Evolutionary conservation across 1,140 invertebrate genomes (phyloP), one percentile per base, ranked within the genome.

Genomic region (Phenacoccus solenopsis): DNA sequence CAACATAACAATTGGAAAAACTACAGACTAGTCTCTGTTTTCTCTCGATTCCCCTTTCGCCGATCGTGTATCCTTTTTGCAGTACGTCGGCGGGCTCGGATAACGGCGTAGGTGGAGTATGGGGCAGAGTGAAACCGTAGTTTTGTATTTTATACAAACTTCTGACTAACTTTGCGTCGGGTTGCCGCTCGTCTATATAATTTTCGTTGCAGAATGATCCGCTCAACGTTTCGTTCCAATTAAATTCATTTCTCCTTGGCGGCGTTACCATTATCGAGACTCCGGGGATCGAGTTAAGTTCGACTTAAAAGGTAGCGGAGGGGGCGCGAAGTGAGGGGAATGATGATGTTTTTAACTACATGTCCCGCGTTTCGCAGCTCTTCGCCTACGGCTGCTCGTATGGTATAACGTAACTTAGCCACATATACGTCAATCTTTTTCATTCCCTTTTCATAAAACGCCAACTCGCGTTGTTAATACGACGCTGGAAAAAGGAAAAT

Each of bases 121-220:
- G 30, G n/a, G 20, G 38, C 13, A 49, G 20, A 49, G 5, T 49
- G 38, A 49, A 16, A 2, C 16, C 5, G 38, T 10, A 49, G 38
- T 49, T 49, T 49, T 49, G 38, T 49, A 49, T 49, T 49, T 49
- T 49, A 49, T 49, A 49, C 38, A 49, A 49, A 49, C 38, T 49
- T 49, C 5, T 49, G 38, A 49, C 38, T 49, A 49, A 49, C 38
- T 49, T 49, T 49, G 20, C 38, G 38, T n/a, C 3, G 16, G 20
- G 20, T n/a, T n/a, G 12, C 38, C 12, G 38, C 38, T 3, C 20
- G 38, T n/a, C 38, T 49, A 49, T 49, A 49, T 49, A 49, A 49
- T 49, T 49, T 49, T 49, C 38, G 38, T 49, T 49, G 38, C 38
- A 49, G 38, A 49, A 49, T 49, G 38, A 49, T 49, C 38, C 38